phyloP scores from a whole-genome alignment of 2,797 vertebrate genomes.

The Triplophysa bombifrons region DNA sequence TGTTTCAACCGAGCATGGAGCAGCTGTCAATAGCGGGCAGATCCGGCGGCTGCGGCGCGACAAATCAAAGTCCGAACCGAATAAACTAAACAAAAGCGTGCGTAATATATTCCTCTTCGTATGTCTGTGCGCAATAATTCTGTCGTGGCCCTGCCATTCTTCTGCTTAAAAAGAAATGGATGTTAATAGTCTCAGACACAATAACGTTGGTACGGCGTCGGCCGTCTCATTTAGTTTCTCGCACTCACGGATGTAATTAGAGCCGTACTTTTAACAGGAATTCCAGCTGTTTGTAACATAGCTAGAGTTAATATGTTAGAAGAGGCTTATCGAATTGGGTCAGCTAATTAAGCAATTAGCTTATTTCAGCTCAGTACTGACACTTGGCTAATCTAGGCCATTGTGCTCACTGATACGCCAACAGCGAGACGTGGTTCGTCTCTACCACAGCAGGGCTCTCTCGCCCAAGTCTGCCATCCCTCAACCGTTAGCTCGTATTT shows the following conservation, averaged over 20 bases:
- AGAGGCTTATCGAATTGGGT: constrained; percentile 84
- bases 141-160: constrained; percentile 26
- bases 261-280: constrained; percentile 68
- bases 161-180: constrained; percentile 37
- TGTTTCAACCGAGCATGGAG: constrained; percentile 68
- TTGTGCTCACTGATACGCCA: constrained; percentile 76
- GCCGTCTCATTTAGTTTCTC: constrained; percentile 71
- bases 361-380: constrained; percentile 80
- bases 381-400: constrained; percentile 78
- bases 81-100: constrained; percentile 23
- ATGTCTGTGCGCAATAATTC: constrained; percentile 17
- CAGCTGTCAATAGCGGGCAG: constrained; percentile 47
- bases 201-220: constrained; percentile 58
- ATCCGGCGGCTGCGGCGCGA: constrained; percentile 14
- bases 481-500: constrained; percentile 59
- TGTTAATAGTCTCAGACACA: constrained; percentile 46
- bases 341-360: constrained; percentile 87
- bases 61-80: constrained; percentile 44
- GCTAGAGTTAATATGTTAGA: constrained; percentile 80
- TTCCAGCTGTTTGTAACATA: constrained; percentile 75
- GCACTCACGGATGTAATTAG: constrained; percentile 80
- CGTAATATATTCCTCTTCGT: constrained; percentile 1
- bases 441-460: constrained; percentile 57
- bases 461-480: constrained; percentile 60
- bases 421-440: constrained; percentile 64